Evolutionary conservation across 2,888 invertebrate genomes (phyloP).

Genomic region (Keiferia lycopersicella): DNA sequence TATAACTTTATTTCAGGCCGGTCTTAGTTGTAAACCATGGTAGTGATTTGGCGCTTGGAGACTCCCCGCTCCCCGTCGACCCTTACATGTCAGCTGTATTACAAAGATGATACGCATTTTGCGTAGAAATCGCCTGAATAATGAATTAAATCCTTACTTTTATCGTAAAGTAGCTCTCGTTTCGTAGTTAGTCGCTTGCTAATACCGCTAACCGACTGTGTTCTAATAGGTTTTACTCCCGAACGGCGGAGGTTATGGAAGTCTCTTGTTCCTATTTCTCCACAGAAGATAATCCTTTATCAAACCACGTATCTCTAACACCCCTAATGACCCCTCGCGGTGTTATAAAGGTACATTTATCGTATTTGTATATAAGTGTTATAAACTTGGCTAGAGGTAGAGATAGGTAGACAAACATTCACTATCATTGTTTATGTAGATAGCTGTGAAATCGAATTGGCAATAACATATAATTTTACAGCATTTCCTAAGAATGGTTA

Average conservation of each 20-base stretch:
- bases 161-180: constrained; percentile 47
- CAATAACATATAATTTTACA: constrained; percentile 40
- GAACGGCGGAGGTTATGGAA: constrained; percentile 77
- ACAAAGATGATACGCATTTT: constrained; percentile 79
- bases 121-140: constrained; percentile 55
- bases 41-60: constrained; percentile 68
- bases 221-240: constrained; percentile 69
- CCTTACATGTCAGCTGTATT: constrained; percentile 77
- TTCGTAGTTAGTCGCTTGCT: constrained; percentile 42
- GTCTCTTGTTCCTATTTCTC: constrained; percentile 68
- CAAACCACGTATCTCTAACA: constrained; percentile 62
- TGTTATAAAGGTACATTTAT: constrained; percentile 66
- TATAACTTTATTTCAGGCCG: constrained; percentile 42
- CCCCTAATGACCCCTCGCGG: constrained; percentile 72
- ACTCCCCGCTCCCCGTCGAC: constrained; percentile 60
- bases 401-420: constrained; percentile 60
- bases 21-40: constrained; percentile 36
- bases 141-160: constrained; percentile 72
- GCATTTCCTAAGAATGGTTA: constrained; percentile 35
- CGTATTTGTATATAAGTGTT: constrained; percentile 38
- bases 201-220: constrained; percentile 51
- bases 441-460: constrained; percentile 50
- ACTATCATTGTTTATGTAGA: constrained; percentile 67
- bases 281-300: constrained; percentile 67
- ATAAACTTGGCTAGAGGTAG: constrained; percentile 41